phyloP scores from a whole-genome alignment of 2,797 vertebrate genomes.

The Gymnopithys bicolor region DNA sequence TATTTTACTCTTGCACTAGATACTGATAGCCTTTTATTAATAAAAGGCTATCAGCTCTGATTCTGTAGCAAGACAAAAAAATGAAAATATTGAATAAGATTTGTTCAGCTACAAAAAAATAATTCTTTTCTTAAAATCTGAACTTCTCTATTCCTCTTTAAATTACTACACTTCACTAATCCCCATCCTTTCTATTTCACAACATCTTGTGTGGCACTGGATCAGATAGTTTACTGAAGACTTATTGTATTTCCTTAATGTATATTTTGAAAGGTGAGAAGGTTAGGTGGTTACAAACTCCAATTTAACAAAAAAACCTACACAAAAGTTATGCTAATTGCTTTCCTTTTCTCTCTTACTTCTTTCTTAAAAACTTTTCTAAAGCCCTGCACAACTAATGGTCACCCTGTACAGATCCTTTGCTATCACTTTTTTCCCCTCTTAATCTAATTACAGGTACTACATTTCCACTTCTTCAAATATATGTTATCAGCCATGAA shows the following conservation, averaged over 20 bases:
- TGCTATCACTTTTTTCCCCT: background rate
- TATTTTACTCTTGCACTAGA: background rate
- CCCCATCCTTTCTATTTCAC: background rate
- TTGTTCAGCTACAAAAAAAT: background rate
- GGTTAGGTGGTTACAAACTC: background rate
- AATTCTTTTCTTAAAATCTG: background rate
- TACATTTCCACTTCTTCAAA: background rate
- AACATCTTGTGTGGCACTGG: background rate
- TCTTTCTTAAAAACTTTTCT: background rate
- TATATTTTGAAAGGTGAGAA: background rate
- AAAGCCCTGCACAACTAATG: background rate
- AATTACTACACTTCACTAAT: background rate
- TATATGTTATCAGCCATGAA: background rate
- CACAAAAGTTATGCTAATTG: background rate
- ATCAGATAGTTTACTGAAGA: background rate
- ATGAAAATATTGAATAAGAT: background rate
- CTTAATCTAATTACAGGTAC: background rate
- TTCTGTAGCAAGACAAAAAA: background rate
- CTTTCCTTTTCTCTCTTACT: background rate
- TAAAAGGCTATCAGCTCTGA: background rate
- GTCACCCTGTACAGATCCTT: background rate
- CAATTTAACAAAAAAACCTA: background rate
- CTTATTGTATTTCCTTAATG: fast-evolving
- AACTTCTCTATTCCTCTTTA: background rate
- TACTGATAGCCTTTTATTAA: background rate